Conservation (phyloP, 2,888 invertebrate genomes). For the Carterocephalus palaemon region DNA sequence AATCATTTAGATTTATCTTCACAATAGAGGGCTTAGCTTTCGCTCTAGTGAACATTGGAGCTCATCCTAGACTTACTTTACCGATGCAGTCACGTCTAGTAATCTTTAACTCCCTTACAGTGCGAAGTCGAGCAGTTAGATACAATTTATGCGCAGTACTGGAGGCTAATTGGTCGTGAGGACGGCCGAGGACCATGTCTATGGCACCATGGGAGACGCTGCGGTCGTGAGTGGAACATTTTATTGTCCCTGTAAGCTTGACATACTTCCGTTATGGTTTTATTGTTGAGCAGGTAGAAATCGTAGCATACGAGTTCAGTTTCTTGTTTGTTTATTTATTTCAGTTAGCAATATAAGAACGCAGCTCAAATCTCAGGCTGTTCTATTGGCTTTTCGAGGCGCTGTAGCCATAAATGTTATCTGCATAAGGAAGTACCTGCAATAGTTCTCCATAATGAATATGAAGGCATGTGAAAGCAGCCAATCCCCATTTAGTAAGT, state of each 20-base stretch:
- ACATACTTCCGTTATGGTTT: conserved; percentile 8
- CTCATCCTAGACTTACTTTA: neutral
- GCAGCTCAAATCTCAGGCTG: no score
- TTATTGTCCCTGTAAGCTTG: conserved; percentile 13
- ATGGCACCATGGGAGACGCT: conserved; percentile 45
- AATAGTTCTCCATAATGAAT: no score
- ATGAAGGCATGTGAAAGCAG: no score
- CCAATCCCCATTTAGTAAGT: no score
- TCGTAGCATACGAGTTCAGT: neutral
- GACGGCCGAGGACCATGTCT: conserved; percentile 53
- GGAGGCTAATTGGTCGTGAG: conserved; percentile 69
- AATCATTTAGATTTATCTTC: no score
- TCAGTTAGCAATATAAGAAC: no score
- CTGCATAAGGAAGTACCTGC: no score
- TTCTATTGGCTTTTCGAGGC: no score
- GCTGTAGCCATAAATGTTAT: no score
- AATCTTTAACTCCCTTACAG: conserved; percentile 25
- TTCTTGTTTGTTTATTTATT: no score
- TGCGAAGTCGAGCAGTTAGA: conserved; percentile 51
- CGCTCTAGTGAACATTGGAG: no score
- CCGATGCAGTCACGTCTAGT: conserved; percentile 34
- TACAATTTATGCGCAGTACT: conserved; percentile 67
- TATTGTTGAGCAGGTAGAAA: neutral
- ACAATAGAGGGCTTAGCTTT: no score
- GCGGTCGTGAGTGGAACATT: conserved; percentile 19